Percentiles rank a stretch among this genome's conserved stretches.
Evolutionary conservation across 1,140 invertebrate genomes (phyloP).

Genomic region (Argopecten irradians): DNA sequence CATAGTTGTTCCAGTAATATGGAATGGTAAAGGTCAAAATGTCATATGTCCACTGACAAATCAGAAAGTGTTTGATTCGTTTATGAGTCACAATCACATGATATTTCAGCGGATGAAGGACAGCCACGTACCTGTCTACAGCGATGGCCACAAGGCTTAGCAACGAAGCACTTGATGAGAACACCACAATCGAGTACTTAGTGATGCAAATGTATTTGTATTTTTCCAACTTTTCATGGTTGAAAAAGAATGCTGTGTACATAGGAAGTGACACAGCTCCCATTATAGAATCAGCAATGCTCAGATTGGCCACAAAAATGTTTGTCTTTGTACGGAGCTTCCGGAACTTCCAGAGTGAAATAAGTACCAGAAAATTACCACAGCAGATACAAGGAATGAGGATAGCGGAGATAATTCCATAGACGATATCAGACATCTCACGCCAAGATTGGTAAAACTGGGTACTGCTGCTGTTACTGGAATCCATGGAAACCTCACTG

Average conservation of each 20-base stretch:
- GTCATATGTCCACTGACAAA: slow-evolving; percentile 52
- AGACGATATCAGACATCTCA: not conserved
- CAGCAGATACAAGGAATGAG: slow-evolving; percentile 35
- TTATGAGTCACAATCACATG: slow-evolving; percentile 39
- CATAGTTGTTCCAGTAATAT: slow-evolving; percentile 50
- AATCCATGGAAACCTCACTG: not conserved
- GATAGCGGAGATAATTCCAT: not conserved
- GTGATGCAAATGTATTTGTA: slow-evolving; percentile 51
- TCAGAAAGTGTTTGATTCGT: slow-evolving; percentile 40
- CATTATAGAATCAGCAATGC: slow-evolving; percentile 51
- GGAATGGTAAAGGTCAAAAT: slow-evolving; percentile 41
- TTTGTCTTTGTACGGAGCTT: slow-evolving; percentile 49
- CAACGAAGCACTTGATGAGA: slow-evolving; percentile 52
- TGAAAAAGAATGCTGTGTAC: slow-evolving; percentile 52
- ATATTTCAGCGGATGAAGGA: slow-evolving; percentile 53
- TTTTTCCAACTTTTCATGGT: not conserved
- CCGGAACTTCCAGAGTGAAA: slow-evolving; percentile 44
- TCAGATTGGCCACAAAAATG: slow-evolving; percentile 51
- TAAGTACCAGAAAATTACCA: slow-evolving; percentile 40
- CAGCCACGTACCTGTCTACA: slow-evolving; percentile 54
- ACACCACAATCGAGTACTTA: slow-evolving; percentile 49
- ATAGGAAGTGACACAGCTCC: slow-evolving; percentile 50
- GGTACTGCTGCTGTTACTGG: not conserved
- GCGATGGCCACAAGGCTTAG: slow-evolving; percentile 55
- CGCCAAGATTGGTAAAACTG: not conserved